A percentile compares a stretch with the other conserved stretches of the same genome.
Conservation (phyloP, 2,888 invertebrate species). For the Pyrochroa serraticornis region DNA sequence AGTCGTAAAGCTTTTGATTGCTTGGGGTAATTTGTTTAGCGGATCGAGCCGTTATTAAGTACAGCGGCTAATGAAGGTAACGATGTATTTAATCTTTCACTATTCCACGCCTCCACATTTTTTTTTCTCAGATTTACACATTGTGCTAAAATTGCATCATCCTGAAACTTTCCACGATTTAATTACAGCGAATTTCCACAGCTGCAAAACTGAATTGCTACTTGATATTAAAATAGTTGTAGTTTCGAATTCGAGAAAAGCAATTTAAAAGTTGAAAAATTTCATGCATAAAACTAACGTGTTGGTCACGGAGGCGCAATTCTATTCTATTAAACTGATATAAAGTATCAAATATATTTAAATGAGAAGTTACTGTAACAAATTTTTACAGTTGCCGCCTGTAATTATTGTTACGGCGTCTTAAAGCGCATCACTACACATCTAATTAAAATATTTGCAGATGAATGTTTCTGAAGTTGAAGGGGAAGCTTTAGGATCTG, state of each 20-base stretch:
- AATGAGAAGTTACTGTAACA: neutral
- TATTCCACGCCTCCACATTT: too few species aligned
- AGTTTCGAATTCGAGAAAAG: slow-evolving; percentile 4
- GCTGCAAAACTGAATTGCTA: neutral
- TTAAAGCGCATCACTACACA: slow-evolving; percentile 1
- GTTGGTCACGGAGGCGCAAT: neutral
- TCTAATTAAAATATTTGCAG: slow-evolving; percentile 4
- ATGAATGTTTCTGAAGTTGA: neutral
- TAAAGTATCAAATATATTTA: slow-evolving; percentile 1
- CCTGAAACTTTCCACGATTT: neutral
- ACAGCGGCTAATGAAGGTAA: slow-evolving; percentile 24
- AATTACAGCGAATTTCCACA: neutral
- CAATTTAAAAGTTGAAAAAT: slow-evolving; percentile 16
- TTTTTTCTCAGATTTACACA: neutral
- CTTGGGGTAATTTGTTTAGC: slow-evolving; percentile 27
- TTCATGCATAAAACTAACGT: slow-evolving; percentile 21
- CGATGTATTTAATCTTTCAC: neutral
- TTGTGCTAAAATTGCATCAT: slow-evolving; percentile 11
- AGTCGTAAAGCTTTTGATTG: slow-evolving; percentile 31
- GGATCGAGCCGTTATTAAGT: slow-evolving; percentile 25
- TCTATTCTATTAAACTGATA: slow-evolving; percentile 1
- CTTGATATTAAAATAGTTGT: slow-evolving; percentile 11
- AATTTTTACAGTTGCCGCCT: neutral
- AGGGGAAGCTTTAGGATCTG: neutral
- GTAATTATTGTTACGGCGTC: neutral